Percentiles rank a stretch among this genome's conserved stretches.
These are phyloP conservation scores for Brenthis hecate DNA, from an alignment of 2,888 invertebrate species.

Conservation along the genomic window DNA sequence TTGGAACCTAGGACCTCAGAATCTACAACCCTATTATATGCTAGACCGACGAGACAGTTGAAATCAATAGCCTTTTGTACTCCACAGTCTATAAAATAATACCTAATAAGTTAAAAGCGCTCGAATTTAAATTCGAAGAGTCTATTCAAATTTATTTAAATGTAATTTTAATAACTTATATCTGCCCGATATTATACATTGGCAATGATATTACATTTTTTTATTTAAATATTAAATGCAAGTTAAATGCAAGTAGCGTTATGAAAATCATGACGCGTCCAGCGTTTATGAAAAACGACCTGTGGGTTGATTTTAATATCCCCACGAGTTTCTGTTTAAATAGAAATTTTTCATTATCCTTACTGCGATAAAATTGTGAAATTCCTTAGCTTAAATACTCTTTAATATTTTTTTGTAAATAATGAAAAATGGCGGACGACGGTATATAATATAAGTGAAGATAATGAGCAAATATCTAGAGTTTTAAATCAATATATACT, in stretches of 20 bases:
- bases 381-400: conserved; percentile 5
- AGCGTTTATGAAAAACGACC: conserved; percentile 31
- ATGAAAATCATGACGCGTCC: conserved; percentile 29
- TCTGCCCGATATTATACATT: not conserved
- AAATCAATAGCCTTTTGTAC: too few relatives aligned
- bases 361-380: conserved; percentile 7
- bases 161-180: too few relatives aligned
- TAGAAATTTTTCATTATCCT: conserved; percentile 32
- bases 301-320: conserved; percentile 30
- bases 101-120: too few relatives aligned
- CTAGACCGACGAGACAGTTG: too few relatives aligned
- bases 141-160: too few relatives aligned
- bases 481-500: not conserved
- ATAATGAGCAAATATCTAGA: not conserved
- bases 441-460: not conserved
- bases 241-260: conserved; percentile 11
- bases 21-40: too few relatives aligned
- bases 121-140: too few relatives aligned
- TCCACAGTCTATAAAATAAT: too few relatives aligned
- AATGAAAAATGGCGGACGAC: not conserved
- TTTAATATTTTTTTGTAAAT: too few relatives aligned
- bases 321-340: conserved; percentile 26
- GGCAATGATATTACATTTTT: not conserved
- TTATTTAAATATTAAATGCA: conserved; percentile 3
- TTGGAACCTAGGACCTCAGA: too few relatives aligned